Conservation (phyloP, 2,888 invertebrate genomes). For the Archips crataeganus region DNA sequence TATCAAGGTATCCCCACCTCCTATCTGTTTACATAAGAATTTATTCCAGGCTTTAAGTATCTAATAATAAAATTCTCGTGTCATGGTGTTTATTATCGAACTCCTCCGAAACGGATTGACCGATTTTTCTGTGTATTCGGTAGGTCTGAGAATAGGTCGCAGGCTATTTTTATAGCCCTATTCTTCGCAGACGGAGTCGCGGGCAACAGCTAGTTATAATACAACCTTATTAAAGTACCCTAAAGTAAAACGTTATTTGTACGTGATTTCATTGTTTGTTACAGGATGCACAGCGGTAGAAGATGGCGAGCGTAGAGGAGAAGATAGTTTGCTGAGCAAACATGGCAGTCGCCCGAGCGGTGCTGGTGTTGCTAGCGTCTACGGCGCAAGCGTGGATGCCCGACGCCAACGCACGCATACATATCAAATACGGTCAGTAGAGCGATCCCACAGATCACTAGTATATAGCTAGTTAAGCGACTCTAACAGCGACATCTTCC, state of each 20-base stretch:
- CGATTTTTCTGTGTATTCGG: no score
- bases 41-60: no score
- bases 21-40: background rate
- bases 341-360: slow-evolving; percentile 84
- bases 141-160: no score
- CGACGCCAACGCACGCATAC: slow-evolving; percentile 89
- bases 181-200: no score
- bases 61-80: no score
- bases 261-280: slow-evolving; percentile 53
- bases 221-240: background rate
- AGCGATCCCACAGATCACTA: background rate
- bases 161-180: no score
- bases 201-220: no score
- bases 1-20: no score
- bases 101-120: no score
- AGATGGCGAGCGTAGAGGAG: slow-evolving; percentile 77
- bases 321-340: slow-evolving; percentile 65
- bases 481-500: background rate
- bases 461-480: background rate
- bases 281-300: slow-evolving; percentile 62
- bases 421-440: slow-evolving; percentile 87
- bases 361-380: slow-evolving; percentile 83
- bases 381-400: slow-evolving; percentile 90
- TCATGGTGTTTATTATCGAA: no score
- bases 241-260: background rate